Conservation (phyloP, 2,888 invertebrate species). For the Empis stercorea region DNA sequence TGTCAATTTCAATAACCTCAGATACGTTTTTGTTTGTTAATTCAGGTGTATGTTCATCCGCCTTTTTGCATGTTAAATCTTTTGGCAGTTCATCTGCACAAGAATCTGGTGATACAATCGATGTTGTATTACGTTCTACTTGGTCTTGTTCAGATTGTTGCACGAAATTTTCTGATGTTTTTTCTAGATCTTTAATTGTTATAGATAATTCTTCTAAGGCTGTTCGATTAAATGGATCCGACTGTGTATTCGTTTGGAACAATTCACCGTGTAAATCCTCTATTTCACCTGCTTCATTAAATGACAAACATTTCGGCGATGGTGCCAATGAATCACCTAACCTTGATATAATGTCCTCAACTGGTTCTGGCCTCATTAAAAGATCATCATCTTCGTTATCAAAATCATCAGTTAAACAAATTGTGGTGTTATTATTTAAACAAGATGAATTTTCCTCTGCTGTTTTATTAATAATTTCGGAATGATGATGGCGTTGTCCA, state of each 20-base stretch:
- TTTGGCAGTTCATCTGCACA: slow-evolving; percentile 43
- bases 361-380: slow-evolving; percentile 38
- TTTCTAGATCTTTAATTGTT: slow-evolving; percentile 43
- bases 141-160: slow-evolving; percentile 11
- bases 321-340: slow-evolving; percentile 46
- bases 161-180: slow-evolving; percentile 18
- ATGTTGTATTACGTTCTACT: slow-evolving; percentile 8
- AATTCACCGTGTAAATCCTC: slow-evolving; percentile 31
- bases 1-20: slow-evolving; percentile 20
- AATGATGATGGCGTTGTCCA: slow-evolving; percentile 2
- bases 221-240: slow-evolving; percentile 18
- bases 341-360: slow-evolving; percentile 48
- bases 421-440: slow-evolving; percentile 17
- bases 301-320: slow-evolving; percentile 33
- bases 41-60: slow-evolving; percentile 27
- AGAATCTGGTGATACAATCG: slow-evolving; percentile 19
- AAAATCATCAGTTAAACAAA: slow-evolving; percentile 31
- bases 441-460: slow-evolving; percentile 31
- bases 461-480: slow-evolving; percentile 8
- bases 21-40: not conserved
- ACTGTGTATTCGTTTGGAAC: slow-evolving; percentile 25
- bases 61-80: slow-evolving; percentile 46
- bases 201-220: slow-evolving; percentile 39
- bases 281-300: slow-evolving; percentile 35
- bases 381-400: slow-evolving; percentile 40